Evolutionary conservation across 2,113 vertebrate genomes (phyloP).

Genomic region (Erinaceus europaeus): DNA sequence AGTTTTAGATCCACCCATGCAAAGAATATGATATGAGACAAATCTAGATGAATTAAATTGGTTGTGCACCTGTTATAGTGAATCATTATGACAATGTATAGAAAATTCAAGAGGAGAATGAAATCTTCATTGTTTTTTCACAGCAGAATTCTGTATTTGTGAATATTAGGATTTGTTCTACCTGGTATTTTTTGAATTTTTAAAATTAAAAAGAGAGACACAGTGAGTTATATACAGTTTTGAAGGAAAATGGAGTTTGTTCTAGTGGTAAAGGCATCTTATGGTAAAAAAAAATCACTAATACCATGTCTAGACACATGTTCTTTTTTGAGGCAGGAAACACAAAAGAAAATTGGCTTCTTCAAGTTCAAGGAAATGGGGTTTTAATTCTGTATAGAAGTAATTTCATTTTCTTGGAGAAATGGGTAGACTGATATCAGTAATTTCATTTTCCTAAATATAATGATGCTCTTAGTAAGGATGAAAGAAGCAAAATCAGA

Average conservation of each 20-base stretch:
- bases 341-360: conserved; percentile 64
- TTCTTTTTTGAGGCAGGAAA: conserved; percentile 59
- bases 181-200: neutral
- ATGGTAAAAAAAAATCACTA: conserved; percentile 35
- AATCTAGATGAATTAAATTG: conserved; percentile 61
- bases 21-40: conserved; percentile 62
- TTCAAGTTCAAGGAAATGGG: conserved; percentile 70
- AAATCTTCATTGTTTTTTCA: neutral
- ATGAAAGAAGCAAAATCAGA: conserved; percentile 4
- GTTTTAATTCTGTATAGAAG: conserved; percentile 70
- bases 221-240: conserved; percentile 28
- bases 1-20: neutral
- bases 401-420: conserved; percentile 73
- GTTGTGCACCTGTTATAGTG: conserved; percentile 61
- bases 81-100: conserved; percentile 47
- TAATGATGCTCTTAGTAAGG: conserved; percentile 49
- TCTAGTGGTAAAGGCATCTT: conserved; percentile 23
- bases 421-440: conserved; percentile 59
- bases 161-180: neutral
- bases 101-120: neutral
- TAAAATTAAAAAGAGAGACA: conserved; percentile 28
- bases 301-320: conserved; percentile 60
- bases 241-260: conserved; percentile 21
- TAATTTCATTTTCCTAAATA: conserved; percentile 70
- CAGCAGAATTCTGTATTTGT: conserved; percentile 35